Evolutionary conservation across 2,113 vertebrate species (phyloP), one percentile per base, ranked within the genome.

Genomic region (Syngnathus floridae): DNA sequence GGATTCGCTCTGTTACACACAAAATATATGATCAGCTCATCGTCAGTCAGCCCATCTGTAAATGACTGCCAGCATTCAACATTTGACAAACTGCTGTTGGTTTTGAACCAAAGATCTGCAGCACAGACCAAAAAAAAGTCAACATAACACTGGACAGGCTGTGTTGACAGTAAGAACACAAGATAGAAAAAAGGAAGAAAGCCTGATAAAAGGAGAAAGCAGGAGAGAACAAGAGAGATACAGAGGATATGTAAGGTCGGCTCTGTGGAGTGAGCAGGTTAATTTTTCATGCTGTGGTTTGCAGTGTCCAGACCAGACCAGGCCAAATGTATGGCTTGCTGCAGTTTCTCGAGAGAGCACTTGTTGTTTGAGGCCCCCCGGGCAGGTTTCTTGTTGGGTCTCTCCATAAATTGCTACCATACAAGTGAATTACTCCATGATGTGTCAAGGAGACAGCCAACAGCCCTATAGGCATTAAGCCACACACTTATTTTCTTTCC

Each of bases 341-440:
- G 22, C 5, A 7, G 60, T 69, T 79, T 85, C 81, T 75, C 66
- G 1, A 70, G 74, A 83, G 83, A 76, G 72, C 70, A 71, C 69
- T 79, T 70, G 82, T 82, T 76, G 77, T 76, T 73, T 1, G 52
- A 67, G 70, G 80, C 35, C 88, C 26, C 85, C 74, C 35, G 7
- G 81, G 88, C 72, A 14, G 17, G 61, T 71, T 78, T 81, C 70
- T 81, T 79, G 79, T 85, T 71, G 77, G 80, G 72, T 59, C 69
- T 71, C 76, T 72, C 77, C 82, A 73, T 86, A 86, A 84, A 87
- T 86, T 84, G 82, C 84, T 76, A 81, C 84, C 85, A 84, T 84
- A 84, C 76, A 63, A 82, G 77, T 84, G 86, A 88, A 87, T 88
- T 81, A 87, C 82, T 83, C 74, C 67, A 66, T 82, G 76, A 82